Percentiles rank a stretch among this genome's conserved stretches.
These are phyloP conservation scores for Sebastes glaucus DNA, from an alignment of 2,797 vertebrate species.

Conservation along the genomic window DNA sequence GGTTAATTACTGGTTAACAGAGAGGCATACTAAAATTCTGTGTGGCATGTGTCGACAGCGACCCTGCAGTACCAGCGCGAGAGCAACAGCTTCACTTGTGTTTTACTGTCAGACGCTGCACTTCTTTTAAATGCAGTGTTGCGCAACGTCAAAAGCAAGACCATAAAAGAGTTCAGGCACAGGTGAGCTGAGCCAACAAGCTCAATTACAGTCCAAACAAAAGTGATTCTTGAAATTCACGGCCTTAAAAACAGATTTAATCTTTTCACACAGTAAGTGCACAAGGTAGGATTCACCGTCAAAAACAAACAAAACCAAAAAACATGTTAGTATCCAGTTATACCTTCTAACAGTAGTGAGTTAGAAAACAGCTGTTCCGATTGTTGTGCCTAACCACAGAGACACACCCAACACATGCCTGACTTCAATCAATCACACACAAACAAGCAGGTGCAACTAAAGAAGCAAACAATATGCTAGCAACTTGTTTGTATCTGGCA, in stretches of 20 bases:
- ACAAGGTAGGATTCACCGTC: background rate
- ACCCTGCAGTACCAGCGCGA: fast-evolving
- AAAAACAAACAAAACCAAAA: background rate
- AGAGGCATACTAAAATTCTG: background rate
- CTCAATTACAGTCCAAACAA: no score
- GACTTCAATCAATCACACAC: background rate
- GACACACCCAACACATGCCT: background rate
- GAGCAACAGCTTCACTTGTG: background rate
- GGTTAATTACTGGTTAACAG: background rate
- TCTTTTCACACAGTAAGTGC: background rate
- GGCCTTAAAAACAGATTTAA: background rate
- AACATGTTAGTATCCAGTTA: background rate
- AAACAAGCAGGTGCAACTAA: background rate
- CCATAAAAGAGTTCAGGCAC: background rate
- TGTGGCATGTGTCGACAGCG: background rate
- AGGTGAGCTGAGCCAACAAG: background rate
- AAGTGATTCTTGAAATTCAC: background rate
- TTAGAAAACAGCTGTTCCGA: background rate
- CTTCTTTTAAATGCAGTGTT: constrained; percentile 35
- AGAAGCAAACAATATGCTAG: background rate
- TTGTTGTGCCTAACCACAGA: background rate
- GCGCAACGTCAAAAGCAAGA: background rate
- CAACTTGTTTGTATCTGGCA: background rate
- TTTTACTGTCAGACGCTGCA: background rate
- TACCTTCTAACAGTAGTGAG: background rate